phyloP scores from a whole-genome alignment of 2,797 vertebrate species.

The Diplodus sargus region DNA sequence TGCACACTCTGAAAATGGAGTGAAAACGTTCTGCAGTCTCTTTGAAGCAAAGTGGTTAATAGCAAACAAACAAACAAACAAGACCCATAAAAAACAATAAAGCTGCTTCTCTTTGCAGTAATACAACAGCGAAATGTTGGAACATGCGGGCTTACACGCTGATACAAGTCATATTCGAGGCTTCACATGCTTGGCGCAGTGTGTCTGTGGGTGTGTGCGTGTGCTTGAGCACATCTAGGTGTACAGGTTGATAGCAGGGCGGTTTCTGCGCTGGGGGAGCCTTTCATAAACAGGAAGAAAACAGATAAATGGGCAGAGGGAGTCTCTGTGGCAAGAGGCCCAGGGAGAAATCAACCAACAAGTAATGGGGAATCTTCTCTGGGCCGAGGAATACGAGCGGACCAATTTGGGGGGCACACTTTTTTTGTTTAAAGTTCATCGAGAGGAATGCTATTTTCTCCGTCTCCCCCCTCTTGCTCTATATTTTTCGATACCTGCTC shows the following conservation, averaged over 20 bases:
- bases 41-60: neutral
- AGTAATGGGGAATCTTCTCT: slow-evolving; percentile 85
- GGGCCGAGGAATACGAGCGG: slow-evolving; percentile 80
- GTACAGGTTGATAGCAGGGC: slow-evolving; percentile 47
- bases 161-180: neutral
- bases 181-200: slow-evolving; percentile 27
- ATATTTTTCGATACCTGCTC: slow-evolving; percentile 94
- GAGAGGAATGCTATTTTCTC: slow-evolving; percentile 91
- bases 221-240: slow-evolving; percentile 24
- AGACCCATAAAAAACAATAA: neutral
- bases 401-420: slow-evolving; percentile 83
- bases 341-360: slow-evolving; percentile 81
- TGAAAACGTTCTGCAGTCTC: neutral
- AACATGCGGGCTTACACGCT: neutral
- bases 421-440: slow-evolving; percentile 87
- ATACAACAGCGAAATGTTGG: neutral
- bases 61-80: neutral
- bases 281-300: slow-evolving; percentile 79
- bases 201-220: slow-evolving; percentile 6
- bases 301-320: slow-evolving; percentile 79
- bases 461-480: slow-evolving; percentile 76
- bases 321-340: slow-evolving; percentile 72
- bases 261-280: slow-evolving; percentile 47
- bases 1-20: neutral
- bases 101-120: neutral